Base-by-base conservation (phyloP, 2,113 vertebrate genomes). In the Polypterus bichir region DNA sequence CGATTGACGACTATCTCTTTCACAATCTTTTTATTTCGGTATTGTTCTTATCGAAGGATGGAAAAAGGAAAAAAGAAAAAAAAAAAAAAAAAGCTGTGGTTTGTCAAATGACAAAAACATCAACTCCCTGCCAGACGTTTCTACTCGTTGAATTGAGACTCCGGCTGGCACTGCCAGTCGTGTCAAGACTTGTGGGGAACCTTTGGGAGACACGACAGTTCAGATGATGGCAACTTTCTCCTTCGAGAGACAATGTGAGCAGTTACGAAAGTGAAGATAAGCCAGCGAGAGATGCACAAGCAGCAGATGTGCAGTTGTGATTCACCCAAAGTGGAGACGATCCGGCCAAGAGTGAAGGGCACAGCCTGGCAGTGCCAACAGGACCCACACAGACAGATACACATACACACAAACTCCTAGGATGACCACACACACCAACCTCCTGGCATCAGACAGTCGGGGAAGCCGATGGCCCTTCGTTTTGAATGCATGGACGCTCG, bases 61-160 rank as follows among this genome's bases (percentile, higher is more conserved):
- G 77, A 27, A 27, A 27, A 27, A 27, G 27, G 27, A 27, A 27
- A 27, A 27, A 27, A 27, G 27, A 1, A 27, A 27, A 27, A 27
- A 27, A 27, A 27, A 27, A 27, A 27, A 27, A 77, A 81, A 82
- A 74, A 69, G 75, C 61, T 81, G 80, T 61, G 79, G 84, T 81
- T 79, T 27, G 74, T 78, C 75, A 74, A 76, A 72, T 73, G 75
- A 76, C 71, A 78, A 74, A 76, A 62, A 74, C 49, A 51, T 51
- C 6, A 51, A 51, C 49, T 51, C 49, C 49, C 9, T 51, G 49
- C 49, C 49, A 7, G 49, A 51, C 49, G 9, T 51, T 51, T 9
- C 9, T 9, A 51, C 49, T 9, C 6, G 49, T 9, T 7, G 49
- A 51, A 51, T 7, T 51, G 6, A 9, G 49, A 51, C 6, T 51